A percentile compares a stretch with the other conserved stretches of the same genome.
Conservation (phyloP, 2,797 vertebrate species). For the Acanthurus tractus region DNA sequence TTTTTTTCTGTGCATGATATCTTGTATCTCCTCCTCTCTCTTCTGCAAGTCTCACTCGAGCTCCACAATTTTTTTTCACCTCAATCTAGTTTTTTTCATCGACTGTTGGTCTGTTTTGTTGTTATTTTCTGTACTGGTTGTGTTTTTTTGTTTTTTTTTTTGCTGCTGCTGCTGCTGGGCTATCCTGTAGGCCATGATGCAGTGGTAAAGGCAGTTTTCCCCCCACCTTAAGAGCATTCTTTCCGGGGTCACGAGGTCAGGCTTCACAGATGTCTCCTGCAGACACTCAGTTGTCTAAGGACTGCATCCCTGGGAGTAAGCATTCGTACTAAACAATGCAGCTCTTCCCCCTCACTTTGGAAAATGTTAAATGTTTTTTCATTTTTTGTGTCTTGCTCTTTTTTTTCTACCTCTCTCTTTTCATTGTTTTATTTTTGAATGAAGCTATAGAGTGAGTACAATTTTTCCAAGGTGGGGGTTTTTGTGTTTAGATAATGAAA, state of each 20-base stretch:
- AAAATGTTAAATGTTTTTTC: conserved; percentile 80
- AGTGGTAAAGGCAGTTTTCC: conserved; percentile 82
- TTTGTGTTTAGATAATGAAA: conserved; percentile 76
- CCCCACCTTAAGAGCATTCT: conserved; percentile 93
- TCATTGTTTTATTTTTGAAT: conserved; percentile 78
- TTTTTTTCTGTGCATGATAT: conserved; percentile 28
- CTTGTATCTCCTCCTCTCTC: conserved; percentile 4
- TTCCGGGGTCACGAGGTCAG: conserved; percentile 91
- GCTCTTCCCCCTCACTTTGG: conserved; percentile 72
- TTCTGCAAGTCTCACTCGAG: conserved; percentile 33
- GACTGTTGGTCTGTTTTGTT: conserved; percentile 59
- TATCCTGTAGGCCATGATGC: conserved; percentile 83
- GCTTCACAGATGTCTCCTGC: conserved; percentile 92
- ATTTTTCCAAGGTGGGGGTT: conserved; percentile 80
- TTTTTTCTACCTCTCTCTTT: conserved; percentile 42
- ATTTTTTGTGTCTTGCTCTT: conserved; percentile 38
- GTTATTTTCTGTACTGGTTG: conserved; percentile 63
- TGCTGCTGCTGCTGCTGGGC: conserved; percentile 73
- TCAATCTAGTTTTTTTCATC: conserved; percentile 25
- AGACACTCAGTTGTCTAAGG: conserved; percentile 93
- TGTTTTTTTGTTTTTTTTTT: conserved; percentile 80
- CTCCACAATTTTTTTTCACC: conserved; percentile 16
- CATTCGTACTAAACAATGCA: conserved; percentile 89
- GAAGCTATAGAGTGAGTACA: conserved; percentile 53
- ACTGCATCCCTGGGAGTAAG: conserved; percentile 88